A percentile compares a stretch with the other conserved stretches of the same genome.
These are phyloP conservation scores for Andrena fulva DNA, from an alignment of 2,888 invertebrate species.

Conservation along the genomic window DNA sequence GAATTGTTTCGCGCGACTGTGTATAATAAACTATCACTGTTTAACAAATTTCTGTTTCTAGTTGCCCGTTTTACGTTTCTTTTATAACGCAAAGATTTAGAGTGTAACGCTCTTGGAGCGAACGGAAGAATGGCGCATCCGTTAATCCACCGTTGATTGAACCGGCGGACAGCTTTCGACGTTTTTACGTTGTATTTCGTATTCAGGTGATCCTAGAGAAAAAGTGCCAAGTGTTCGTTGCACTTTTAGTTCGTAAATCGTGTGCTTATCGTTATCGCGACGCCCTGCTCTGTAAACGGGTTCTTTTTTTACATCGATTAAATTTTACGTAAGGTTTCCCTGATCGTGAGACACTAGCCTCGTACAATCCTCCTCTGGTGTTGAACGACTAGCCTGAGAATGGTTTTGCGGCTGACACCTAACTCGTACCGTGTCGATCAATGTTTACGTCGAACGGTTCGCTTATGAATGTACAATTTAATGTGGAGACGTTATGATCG, in stretches of 20 bases:
- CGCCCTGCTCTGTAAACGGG: slow-evolving; percentile 30
- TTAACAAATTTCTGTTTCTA: slow-evolving; percentile 56
- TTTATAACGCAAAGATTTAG: slow-evolving; percentile 10
- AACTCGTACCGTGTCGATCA: slow-evolving; percentile 26
- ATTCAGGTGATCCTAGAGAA: slow-evolving; percentile 16
- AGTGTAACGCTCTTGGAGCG: not conserved
- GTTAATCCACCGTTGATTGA: not conserved
- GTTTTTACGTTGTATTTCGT: slow-evolving; percentile 20
- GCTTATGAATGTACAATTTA: slow-evolving; percentile 26
- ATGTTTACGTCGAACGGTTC: slow-evolving; percentile 18
- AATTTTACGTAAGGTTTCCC: slow-evolving; percentile 43
- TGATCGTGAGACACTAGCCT: slow-evolving; percentile 6
- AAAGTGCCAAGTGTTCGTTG: slow-evolving; percentile 57
- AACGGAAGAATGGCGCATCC: not conserved
- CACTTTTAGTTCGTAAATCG: slow-evolving; percentile 45
- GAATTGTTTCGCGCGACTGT: slow-evolving; percentile 75
- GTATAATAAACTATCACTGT: slow-evolving; percentile 74
- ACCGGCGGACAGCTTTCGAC: not conserved
- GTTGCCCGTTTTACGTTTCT: slow-evolving; percentile 44
- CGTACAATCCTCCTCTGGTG: slow-evolving; percentile 1
- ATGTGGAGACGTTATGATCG: slow-evolving; percentile 25
- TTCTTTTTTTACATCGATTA: slow-evolving; percentile 54
- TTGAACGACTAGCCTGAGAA: not conserved
- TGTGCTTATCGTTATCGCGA: slow-evolving; percentile 37
- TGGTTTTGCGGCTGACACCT: not conserved